Evolutionary conservation across 2,113 vertebrate species (phyloP), one percentile per base, ranked within the genome.

Genomic region (Eptesicus fuscus): DNA sequence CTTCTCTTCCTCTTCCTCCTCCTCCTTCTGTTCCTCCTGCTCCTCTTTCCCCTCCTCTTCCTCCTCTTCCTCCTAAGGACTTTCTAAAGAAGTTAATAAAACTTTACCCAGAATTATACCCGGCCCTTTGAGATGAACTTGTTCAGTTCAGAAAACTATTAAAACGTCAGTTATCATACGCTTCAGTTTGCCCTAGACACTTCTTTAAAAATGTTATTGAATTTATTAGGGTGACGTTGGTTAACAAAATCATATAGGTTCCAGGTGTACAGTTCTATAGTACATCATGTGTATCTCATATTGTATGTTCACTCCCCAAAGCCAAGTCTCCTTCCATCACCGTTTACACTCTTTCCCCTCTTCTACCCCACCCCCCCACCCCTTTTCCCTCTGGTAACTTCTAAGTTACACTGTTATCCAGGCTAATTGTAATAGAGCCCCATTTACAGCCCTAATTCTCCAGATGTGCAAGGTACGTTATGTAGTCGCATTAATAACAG

Each of bases 51-150:
- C 0, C 20, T 12, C 18, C 65, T 63, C 40, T 23, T 12, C 16
- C 0, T 30, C 1, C 44, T 22, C 13, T 28, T 42, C 17, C 13
- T 53, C 51, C 51, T 53, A 16, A n/a, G 4, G 23, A n/a, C 7
- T 82, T 94, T 80, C 67, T 86, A 77, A 37, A 42, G 4, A 70
- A 71, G 32, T 53, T 76, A 63, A 20, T 37, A 35, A 71, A 77
- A 40, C 0, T 37, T 11, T 37, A 77, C 13, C 37, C 35, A 63
- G 44, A 42, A 42, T 89, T 42, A 35, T 47, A 35, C 85, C 51
- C 61, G 25, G 4, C 53, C 35, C 18, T 47, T 86, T 63, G 67
- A 56, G 28, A 49, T 32, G 53, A 83, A 47, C 8, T 74, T 49
- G 85, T 87, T 86, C 70, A 51, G 74, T 73, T 9, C n/a, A 7